Evolutionary conservation across 2,797 vertebrate genomes (phyloP), one percentile per base, ranked within the genome.

Genomic region (Typhlichthys eigenmanni): DNA sequence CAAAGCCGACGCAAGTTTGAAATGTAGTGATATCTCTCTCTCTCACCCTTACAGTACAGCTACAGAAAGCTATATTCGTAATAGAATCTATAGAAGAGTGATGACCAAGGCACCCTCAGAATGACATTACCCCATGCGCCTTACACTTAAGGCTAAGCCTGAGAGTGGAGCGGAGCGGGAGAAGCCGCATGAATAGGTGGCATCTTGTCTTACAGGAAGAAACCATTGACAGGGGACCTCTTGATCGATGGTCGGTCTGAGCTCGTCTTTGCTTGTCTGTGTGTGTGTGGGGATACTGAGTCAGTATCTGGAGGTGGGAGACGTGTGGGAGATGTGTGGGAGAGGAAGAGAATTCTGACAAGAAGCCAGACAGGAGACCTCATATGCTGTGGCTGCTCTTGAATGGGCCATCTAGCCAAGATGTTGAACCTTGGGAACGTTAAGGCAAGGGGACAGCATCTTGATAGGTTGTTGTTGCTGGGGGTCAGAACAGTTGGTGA

Each of bases 281-380:
- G 24, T 24, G 24, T 24, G 24, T 24, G 24, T 24, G 24, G 19
- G 19, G 19, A 5, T 1, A 34, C 74, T 75, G 77, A 80, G 70
- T 82, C 78, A 29, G 71, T 64, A 72, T 77, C 74, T 73, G 75
- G 13, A 68, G 47, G 59, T 14, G 51, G 17, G 47, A 24, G 24
- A 24, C 24, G 24, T 24, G 24, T 47, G 43, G 13, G 43, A n/a
- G 43, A 24, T 24, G 3, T 24, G 13, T 14, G 19, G 50, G 72
- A 80, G 70, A 86, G 58, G 72, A 79, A 75, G 73, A 74, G 87
- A 87, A 85, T 87, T 84, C 85, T 88, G 87, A 89, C 83, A 53
- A 74, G 78, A 71, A 38, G 84, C 76, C 74, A 60, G 45, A 16
- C 57, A 80, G 74, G 71, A 80, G 80, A 80, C 69, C 74, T 75